phyloP scores from a whole-genome alignment of 2,113 vertebrate genomes.

The Mystacornis crossleyi region DNA sequence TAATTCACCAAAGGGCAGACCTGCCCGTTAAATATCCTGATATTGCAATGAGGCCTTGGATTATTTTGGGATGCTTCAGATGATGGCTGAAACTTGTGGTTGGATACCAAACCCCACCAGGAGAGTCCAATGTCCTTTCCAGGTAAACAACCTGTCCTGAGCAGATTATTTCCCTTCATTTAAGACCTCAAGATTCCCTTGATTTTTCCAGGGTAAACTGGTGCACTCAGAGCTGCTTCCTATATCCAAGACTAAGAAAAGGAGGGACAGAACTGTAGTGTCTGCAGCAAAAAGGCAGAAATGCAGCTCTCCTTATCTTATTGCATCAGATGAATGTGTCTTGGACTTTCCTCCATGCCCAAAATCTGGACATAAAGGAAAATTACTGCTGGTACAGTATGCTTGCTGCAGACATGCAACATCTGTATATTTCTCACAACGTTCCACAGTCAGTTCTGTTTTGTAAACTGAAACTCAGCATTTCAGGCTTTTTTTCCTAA shows the following conservation, averaged over 20 bases:
- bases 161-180: not conserved
- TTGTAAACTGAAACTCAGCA: not conserved
- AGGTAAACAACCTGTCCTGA: not conserved
- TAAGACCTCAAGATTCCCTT: rapidly evolving
- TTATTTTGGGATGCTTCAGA: not conserved
- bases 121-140: not conserved
- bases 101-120: not conserved
- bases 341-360: not conserved
- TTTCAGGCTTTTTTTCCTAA: not conserved
- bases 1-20: not conserved
- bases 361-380: not conserved
- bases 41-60: not conserved
- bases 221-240: not conserved
- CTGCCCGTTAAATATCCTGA: not conserved
- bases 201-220: not conserved
- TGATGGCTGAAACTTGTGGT: not conserved
- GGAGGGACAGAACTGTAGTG: not conserved
- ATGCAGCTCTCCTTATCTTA: not conserved
- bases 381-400: not conserved
- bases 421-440: not conserved
- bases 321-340: not conserved
- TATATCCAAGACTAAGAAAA: not conserved
- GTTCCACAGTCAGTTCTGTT: not conserved
- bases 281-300: not conserved
- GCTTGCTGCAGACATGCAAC: not conserved